Evolutionary conservation across 2,797 vertebrate genomes (phyloP), one percentile per base, ranked within the genome.

Genomic region (Pseudochaenichthys georgianus): DNA sequence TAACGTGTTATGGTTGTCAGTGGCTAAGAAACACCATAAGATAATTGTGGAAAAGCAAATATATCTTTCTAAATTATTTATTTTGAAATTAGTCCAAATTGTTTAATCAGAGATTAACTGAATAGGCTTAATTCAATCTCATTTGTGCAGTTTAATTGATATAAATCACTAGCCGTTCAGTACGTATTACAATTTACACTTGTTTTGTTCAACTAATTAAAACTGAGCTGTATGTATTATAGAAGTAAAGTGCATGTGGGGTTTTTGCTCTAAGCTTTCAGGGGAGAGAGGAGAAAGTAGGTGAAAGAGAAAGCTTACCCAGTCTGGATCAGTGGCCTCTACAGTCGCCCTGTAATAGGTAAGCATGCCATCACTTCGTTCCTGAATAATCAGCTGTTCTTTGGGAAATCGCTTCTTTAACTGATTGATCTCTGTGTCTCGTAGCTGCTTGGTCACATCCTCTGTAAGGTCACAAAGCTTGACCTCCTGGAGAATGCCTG

Each of bases 261-360:
- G 38, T 45, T 55, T 79, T 54, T 13, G 41, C 13, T 46, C 21
- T 45, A 51, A 60, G 13, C 38, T 48, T 28, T 55, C 0, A 0
- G 1, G 0, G n/a, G 1, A 11, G 9, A 61, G 10, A 60, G 1
- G 12, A 31, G 15, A 50, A 53, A 66, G n/a, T 63, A 60, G 8
- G 12, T 10, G 31, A 7, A 61, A 60, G 31, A 23, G 51, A 54
- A 1, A 17, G 13, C 77, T 86, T 92, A 96, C 96, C 96, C 96
- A 96, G 84, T 96, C 96, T 60, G 96, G 96, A 85, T 96, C 96
- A 0, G 95, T 95, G 54, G 95, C 90, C 67, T 87, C 80, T 4
- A 96, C 93, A 3, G 90, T 83, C 5, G 69, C 67, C 58, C 96
- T 92, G 87, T 96, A 96, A 80, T 94, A 95, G 2, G 93, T 95